Evolutionary conservation across 2,888 invertebrate genomes (phyloP), one percentile per base, ranked within the genome.

Genomic region (Noctua janthe): DNA sequence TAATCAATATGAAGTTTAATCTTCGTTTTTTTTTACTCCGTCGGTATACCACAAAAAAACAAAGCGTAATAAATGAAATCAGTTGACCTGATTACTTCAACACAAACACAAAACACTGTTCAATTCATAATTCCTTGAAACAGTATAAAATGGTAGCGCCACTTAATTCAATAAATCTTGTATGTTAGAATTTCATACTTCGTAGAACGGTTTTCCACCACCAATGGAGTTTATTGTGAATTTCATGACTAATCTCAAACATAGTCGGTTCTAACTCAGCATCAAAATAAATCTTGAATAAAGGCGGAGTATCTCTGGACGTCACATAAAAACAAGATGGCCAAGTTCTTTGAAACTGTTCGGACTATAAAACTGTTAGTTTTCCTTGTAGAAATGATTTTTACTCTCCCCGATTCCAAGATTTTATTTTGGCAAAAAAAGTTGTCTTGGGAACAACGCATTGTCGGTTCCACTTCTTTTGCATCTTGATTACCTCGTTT

Each of bases 231-330:
- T 85, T 84, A 88, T 89, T 76, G 81, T 54, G 72, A 88, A 86
- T 78, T 70, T 47, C 62, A 85, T 90, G 90, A 89, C 82, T 90
- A 90, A 90, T 82, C 72, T 80, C 78, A 69, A 79, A 75, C 88
- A 84, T 74, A 86, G 79, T 83, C 76, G 71, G 47, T 74, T 86
- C 71, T 74, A 87, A 87, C 39, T 64, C 79, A 71, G 78, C 62
- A 80, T 74, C 64, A 74, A 83, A 78, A 89, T 87, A 82, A 81
- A 78, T 84, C 56, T 81, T 49, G 62, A 51, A 78, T 78, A 78
- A 88, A 87, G 54, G 54, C 49, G 62, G 62, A 77, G 73, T 75
- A 78, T 78, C 67, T 80, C 74, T 62, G 80, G 47, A 56, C 72
- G 69, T 88, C 77, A 71, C 70, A 77, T 69, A 66, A 85, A 74